Percentiles rank a stretch among this genome's conserved stretches.
These are phyloP conservation scores for Onychorhynchus coronatus DNA, from an alignment of 2,113 vertebrate species.

Conservation along the genomic window DNA sequence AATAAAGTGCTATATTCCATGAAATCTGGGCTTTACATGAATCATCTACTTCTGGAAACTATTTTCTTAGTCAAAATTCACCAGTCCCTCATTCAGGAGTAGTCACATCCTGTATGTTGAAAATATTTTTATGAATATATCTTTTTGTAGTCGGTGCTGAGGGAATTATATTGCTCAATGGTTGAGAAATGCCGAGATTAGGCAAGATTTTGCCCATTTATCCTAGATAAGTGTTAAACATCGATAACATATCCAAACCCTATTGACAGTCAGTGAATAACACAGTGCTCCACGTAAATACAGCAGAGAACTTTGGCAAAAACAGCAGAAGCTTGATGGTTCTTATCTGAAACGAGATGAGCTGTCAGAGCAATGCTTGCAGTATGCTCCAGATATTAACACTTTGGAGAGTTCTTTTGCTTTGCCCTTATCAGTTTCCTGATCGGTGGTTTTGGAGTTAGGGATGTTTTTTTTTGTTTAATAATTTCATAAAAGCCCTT, in stretches of 20 bases:
- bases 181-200: conserved; percentile 20
- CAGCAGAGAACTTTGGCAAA: not conserved
- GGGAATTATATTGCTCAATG: not conserved
- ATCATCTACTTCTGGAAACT: not conserved
- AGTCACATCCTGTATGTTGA: not conserved
- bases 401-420: not conserved
- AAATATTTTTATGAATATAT: not conserved
- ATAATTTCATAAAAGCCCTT: not conserved
- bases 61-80: not conserved
- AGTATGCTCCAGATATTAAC: not conserved
- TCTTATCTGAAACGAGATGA: not conserved
- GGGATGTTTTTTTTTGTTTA: not conserved
- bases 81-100: not conserved
- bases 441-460: not conserved
- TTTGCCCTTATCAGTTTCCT: not conserved
- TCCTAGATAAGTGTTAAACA: not conserved
- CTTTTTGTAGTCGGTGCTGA: not conserved
- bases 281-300: not conserved
- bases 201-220: not conserved
- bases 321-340: not conserved
- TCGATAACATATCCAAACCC: not conserved
- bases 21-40: not conserved
- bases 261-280: not conserved
- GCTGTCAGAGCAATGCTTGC: not conserved
- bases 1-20: not conserved